Evolutionary conservation across 2,797 vertebrate genomes (phyloP).

Genomic region (Ammospiza maritima): DNA sequence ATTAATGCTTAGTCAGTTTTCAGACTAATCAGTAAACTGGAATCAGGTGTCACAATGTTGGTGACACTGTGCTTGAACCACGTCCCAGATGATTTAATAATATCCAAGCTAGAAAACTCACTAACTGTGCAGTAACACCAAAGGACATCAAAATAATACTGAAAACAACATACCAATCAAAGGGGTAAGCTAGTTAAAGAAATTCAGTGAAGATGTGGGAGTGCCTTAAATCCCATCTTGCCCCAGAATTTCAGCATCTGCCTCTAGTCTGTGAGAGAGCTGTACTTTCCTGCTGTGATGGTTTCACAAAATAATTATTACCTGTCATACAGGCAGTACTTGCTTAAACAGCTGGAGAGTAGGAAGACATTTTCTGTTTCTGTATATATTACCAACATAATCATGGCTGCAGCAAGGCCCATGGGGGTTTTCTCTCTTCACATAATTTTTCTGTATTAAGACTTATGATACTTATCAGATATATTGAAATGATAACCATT

Average conservation of each 20-base stretch:
- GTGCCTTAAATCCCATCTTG: background rate
- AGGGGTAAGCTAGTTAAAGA: background rate
- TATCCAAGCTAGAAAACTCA: background rate
- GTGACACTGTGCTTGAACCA: background rate
- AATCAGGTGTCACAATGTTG: background rate
- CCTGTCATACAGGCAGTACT: background rate
- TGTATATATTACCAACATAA: background rate
- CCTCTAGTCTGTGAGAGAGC: background rate
- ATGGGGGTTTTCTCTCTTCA: background rate
- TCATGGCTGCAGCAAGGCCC: background rate
- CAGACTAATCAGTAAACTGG: background rate
- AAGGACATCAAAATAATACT: background rate
- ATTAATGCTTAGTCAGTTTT: background rate
- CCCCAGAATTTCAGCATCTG: background rate
- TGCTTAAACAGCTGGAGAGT: background rate
- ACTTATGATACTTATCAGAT: constrained; percentile 19
- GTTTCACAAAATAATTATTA: background rate
- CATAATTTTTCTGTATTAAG: constrained; percentile 18
- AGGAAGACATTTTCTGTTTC: background rate
- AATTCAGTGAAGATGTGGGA: background rate
- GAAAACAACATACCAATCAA: background rate
- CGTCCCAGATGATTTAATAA: background rate
- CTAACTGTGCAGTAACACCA: background rate
- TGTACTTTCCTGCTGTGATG: background rate
- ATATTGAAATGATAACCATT: constrained; percentile 14